phyloP scores from a whole-genome alignment of 1,140 invertebrate species.

The Micrasema minimum region DNA sequence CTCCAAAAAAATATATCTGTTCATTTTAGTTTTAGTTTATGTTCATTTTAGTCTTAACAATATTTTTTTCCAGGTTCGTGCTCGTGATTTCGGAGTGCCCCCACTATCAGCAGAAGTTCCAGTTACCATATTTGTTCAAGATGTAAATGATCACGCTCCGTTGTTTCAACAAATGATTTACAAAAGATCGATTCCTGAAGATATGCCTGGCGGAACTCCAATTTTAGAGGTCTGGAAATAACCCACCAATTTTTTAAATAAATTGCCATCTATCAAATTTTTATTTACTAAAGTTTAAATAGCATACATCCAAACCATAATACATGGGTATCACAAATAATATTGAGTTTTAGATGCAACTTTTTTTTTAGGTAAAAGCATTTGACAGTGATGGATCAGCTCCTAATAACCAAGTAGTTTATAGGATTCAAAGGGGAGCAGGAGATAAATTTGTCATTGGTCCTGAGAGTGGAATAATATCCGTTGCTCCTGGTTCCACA shows the following conservation, averaged over 20 bases:
- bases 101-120: slow-evolving; percentile 78
- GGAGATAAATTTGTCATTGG: slow-evolving; percentile 93
- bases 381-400: slow-evolving; percentile 86
- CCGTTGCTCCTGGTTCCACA: slow-evolving; percentile 85
- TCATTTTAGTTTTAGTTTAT: no score
- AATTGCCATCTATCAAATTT: no score
- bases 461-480: slow-evolving; percentile 82
- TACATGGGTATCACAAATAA: no score
- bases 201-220: slow-evolving; percentile 80
- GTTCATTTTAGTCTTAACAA: no score
- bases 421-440: slow-evolving; percentile 87
- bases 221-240: slow-evolving; percentile 83
- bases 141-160: slow-evolving; percentile 89
- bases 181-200: slow-evolving; percentile 82
- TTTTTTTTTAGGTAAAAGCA: slow-evolving; percentile 74
- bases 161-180: slow-evolving; percentile 82
- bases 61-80: slow-evolving; percentile 71
- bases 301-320: no score
- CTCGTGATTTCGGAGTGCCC: slow-evolving; percentile 83
- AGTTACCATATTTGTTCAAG: slow-evolving; percentile 84
- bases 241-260: no score
- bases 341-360: no score
- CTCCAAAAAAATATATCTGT: no score
- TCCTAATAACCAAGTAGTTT: slow-evolving; percentile 88
- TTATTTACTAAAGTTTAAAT: no score